Evolutionary conservation across 1,140 invertebrate genomes (phyloP).

Genomic region (Pseudomyrmex gracilis): DNA sequence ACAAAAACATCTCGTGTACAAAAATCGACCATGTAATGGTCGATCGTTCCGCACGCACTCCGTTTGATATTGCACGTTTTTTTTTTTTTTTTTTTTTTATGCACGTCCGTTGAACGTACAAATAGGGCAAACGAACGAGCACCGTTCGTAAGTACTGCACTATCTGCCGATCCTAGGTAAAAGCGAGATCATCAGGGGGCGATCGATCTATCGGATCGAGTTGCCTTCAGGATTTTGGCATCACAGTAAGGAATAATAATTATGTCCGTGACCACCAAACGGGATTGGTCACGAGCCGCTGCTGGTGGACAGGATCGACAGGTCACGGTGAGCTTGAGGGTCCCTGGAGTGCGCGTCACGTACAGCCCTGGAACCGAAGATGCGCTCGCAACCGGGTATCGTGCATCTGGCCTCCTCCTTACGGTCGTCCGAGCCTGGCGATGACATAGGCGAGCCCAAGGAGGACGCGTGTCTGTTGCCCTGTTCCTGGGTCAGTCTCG

Average conservation of each 20-base stretch:
- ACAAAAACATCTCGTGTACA: constrained; percentile 11
- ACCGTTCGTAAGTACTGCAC: not conserved
- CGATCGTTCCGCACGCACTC: constrained; percentile 29
- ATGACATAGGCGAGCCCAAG: constrained; percentile 68
- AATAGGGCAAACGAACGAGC: not conserved
- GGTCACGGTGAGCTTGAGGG: constrained; percentile 83
- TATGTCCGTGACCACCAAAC: constrained; percentile 75
- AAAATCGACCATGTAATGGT: not conserved
- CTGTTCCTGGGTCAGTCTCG: constrained; percentile 78
- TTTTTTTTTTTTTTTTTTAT: not conserved
- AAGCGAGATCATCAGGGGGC: constrained; percentile 61
- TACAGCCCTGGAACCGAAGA: constrained; percentile 87
- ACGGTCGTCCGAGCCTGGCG: constrained; percentile 72
- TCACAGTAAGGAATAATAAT: constrained; percentile 82
- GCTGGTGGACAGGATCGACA: constrained; percentile 77
- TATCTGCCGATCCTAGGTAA: constrained; percentile 33
- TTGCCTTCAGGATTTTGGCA: constrained; percentile 79
- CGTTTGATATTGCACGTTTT: constrained; percentile 78
- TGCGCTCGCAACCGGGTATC: constrained; percentile 87
- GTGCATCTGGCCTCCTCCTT: constrained; percentile 87
- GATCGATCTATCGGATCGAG: constrained; percentile 46
- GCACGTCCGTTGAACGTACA: constrained; percentile 33
- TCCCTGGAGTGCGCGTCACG: constrained; percentile 87
- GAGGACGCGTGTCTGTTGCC: constrained; percentile 62
- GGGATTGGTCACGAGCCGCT: constrained; percentile 82